Conservation (phyloP, 2,113 vertebrate genomes). For the Poicephalus gulielmi region DNA sequence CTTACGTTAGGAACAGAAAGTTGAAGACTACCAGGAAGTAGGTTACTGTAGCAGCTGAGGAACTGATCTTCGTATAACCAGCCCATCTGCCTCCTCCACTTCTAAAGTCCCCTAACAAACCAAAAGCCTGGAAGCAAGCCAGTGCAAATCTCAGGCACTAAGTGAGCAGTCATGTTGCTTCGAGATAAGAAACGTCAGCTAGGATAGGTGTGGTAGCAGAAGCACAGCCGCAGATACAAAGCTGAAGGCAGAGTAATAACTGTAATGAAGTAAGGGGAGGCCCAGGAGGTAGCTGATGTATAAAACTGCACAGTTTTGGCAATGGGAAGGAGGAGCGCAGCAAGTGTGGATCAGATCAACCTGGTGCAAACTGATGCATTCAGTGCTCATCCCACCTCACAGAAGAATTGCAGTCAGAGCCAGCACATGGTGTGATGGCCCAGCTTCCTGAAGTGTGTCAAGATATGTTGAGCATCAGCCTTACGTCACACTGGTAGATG, state of each 20-base stretch:
- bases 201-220: background rate
- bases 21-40: background rate
- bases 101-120: background rate
- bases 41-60: background rate
- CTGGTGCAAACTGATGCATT: background rate
- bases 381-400: background rate
- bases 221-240: background rate
- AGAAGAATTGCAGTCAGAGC: background rate
- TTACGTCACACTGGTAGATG: accelerated
- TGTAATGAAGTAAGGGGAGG: background rate
- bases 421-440: background rate
- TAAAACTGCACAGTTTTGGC: background rate
- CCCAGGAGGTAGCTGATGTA: too few relatives aligned
- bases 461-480: background rate
- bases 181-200: background rate
- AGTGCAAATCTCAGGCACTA: accelerated
- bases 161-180: background rate
- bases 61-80: background rate
- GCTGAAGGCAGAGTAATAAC: background rate
- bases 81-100: background rate
- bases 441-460: background rate
- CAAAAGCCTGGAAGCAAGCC: background rate
- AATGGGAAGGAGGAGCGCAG: background rate
- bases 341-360: background rate
- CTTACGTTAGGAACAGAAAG: background rate